Evolutionary conservation across 2,888 invertebrate species (phyloP), one percentile per base, ranked within the genome.

Genomic region (Ormyrus pomaceus): DNA sequence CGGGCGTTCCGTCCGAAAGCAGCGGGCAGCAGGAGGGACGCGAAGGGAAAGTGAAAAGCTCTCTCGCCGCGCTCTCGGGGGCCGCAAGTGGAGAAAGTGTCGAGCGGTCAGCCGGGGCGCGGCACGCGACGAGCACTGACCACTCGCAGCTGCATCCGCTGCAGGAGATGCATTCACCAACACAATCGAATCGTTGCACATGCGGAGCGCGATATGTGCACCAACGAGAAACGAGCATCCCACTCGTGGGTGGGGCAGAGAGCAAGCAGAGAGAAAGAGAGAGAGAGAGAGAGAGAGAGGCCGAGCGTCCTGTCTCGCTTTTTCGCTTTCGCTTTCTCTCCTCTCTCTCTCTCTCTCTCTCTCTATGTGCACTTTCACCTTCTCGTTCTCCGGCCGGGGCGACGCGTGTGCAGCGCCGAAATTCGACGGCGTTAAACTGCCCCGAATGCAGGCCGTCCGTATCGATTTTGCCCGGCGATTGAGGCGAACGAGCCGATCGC

Each of bases 131-230:
- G 85, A 85, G 87, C 86, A 90, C 89, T 89, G 89, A 89, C 89
- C 89, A 87, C 87, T 87, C 86, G 88, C 86, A 85, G 87, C 87
- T 89, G 88, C 89, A 89, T 89, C 89, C 87, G 85, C 86, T 89
- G 88, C 88, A 89, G 83, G 87, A 87, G 89, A 88, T 89, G 89
- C 89, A 90, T 88, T 87, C 87, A 87, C 89, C 86, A 87, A 88
- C 87, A 88, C 87, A 86, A 84, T 85, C 86, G 83, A 77, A 82
- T 69, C 61, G 78, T 80, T 82, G 82, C 83, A 83, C 84, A 84
- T 84, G 84, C 82, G 83, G 76, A 82, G 83, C 83, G 83, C 83
- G 83, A 85, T 84, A 83, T 83, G 84, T 69, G 81, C 78, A 81
- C 86, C 85, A 85, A 86, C 86, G 87, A 84, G 84, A 85, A 84